A percentile compares a stretch with the other conserved stretches of the same genome.
phyloP scores from a whole-genome alignment of 2,113 vertebrate genomes.

The Brienomyrus brachyistius region DNA sequence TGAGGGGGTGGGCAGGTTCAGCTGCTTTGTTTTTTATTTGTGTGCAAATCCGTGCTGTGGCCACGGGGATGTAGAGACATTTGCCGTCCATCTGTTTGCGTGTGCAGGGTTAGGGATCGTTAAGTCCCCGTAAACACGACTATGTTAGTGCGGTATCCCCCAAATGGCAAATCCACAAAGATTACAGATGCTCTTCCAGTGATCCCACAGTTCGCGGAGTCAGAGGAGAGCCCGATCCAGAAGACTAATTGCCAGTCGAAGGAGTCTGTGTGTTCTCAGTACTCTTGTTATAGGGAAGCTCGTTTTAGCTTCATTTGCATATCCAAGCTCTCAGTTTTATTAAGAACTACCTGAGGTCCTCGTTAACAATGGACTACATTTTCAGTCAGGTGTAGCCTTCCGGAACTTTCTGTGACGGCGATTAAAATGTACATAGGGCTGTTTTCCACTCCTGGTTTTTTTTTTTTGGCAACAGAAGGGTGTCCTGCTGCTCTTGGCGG shows the following conservation, averaged over 20 bases:
- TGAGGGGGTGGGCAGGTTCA: background rate
- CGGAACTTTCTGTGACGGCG: background rate
- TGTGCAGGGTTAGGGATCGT: background rate
- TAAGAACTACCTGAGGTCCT: background rate
- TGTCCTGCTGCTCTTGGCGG: conserved; percentile 14
- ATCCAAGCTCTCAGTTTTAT: background rate
- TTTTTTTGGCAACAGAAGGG: conserved; percentile 15
- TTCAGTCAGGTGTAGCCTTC: background rate
- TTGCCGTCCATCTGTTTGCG: background rate
- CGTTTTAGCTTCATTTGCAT: background rate
- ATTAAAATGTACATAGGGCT: background rate
- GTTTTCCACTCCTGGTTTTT: background rate
- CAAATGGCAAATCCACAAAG: background rate
- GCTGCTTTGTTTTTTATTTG: background rate
- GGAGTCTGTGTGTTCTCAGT: background rate
- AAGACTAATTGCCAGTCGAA: background rate
- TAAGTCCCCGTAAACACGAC: background rate
- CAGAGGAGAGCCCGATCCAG: background rate
- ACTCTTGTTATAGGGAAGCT: background rate
- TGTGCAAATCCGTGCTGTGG: background rate
- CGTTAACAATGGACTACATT: background rate
- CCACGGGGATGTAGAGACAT: background rate
- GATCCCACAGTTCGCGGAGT: background rate
- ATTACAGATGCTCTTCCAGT: background rate
- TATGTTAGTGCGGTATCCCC: background rate